phyloP scores from a whole-genome alignment of 2,888 invertebrate genomes.

The Aporophyla lueneburgensis region DNA sequence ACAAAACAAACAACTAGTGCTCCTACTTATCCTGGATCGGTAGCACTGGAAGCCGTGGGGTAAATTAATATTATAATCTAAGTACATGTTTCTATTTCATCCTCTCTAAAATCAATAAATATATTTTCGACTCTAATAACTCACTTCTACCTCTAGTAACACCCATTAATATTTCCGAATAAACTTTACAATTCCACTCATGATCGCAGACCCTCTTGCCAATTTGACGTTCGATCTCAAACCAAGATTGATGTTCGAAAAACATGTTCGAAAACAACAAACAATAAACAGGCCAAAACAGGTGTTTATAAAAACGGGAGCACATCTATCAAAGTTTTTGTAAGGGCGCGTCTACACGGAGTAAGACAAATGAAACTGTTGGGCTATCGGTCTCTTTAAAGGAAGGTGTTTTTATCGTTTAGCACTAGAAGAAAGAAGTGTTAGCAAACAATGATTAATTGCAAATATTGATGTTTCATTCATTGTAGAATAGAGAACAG shows the following conservation, averaged over 20 bases:
- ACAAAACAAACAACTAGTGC: neutral
- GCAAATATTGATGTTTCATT: neutral
- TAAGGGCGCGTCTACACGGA: slow-evolving; percentile 66
- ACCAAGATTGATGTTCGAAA: slow-evolving; percentile 70
- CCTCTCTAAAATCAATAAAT: neutral
- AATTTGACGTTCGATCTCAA: slow-evolving; percentile 57
- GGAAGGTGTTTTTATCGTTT: slow-evolving; percentile 5
- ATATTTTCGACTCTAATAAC: neutral
- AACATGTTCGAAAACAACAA: slow-evolving; percentile 61
- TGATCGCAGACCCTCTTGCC: slow-evolving; percentile 20
- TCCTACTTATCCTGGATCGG: neutral
- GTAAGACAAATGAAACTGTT: slow-evolving; percentile 82
- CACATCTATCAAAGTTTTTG: slow-evolving; percentile 85
- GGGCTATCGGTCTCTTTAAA: slow-evolving; percentile 68
- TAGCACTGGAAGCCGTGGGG: neutral
- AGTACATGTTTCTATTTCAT: too few relatives aligned
- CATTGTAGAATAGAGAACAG: neutral
- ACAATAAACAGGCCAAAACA: slow-evolving; percentile 75
- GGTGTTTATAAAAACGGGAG: slow-evolving; percentile 77
- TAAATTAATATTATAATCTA: too few relatives aligned
- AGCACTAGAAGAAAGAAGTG: neutral
- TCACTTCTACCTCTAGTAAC: neutral
- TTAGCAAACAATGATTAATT: neutral
- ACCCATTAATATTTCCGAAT: neutral
- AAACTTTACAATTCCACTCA: slow-evolving; percentile 25